Percentiles rank a stretch among this genome's conserved stretches.
Conservation (phyloP, 2,113 vertebrate species). For the Stomatorhinus ivindoensis region DNA sequence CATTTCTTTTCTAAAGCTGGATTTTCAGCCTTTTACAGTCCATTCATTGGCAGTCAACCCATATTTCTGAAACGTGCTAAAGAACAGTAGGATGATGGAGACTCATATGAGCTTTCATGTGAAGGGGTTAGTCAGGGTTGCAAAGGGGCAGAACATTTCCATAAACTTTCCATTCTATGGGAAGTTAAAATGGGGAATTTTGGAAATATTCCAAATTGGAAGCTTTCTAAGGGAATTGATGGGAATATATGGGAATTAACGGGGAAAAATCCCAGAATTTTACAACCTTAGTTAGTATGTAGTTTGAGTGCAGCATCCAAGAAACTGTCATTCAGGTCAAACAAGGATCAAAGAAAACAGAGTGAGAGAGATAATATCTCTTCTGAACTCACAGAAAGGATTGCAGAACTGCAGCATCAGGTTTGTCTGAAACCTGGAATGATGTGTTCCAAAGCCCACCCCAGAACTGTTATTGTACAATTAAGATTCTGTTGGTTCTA, state of each 20-base stretch:
- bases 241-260: not conserved
- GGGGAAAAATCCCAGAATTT: too few relatives aligned
- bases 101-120: not conserved
- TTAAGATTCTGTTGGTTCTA: not conserved
- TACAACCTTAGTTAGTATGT: not conserved
- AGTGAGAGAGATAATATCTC: not conserved
- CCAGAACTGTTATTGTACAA: not conserved
- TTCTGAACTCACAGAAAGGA: not conserved
- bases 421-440: not conserved
- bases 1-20: slow-evolving; percentile 1
- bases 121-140: not conserved
- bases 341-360: not conserved
- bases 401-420: not conserved
- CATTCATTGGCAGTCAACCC: not conserved
- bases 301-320: not conserved
- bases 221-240: not conserved
- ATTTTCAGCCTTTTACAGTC: not conserved
- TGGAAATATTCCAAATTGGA: not conserved
- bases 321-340: not conserved
- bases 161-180: not conserved
- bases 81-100: not conserved
- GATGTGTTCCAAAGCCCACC: not conserved
- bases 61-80: not conserved
- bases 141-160: not conserved
- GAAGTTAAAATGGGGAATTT: not conserved